Base-by-base conservation (phyloP, 1,140 invertebrate genomes). In the Ganaspis sp. region DNA sequence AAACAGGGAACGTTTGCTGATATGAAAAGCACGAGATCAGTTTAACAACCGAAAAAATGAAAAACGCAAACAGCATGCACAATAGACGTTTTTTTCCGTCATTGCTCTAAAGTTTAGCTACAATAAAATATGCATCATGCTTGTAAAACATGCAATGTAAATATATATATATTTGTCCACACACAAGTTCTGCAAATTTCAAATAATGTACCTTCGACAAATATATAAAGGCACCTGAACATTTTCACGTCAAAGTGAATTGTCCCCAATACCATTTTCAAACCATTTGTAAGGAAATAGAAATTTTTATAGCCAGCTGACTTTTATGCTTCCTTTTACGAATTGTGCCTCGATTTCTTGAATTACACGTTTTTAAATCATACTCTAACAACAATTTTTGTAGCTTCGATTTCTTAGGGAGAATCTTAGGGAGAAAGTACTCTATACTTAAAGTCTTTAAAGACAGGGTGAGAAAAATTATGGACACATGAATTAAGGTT, bases 1-100 rank as follows among this genome's bases (percentile, higher is more conserved):
- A 54, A 54, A 54, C 21, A 54, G 3, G 53, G 5, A 11, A 54
- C 19, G 21, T 8, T 54, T 54, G 9, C 53, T 23, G 21, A 19
- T 19, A 54, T 54, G 53, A 54, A 54, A 54, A 54, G 23, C 53
- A 23, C 53, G 6, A 19, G 49, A 21, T 9, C 19, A 26, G 2
- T 54, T 54, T 54, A 54, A 54, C 53, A 54, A 54, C 53, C 53
- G 53, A 23, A 54, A 54, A 23, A 54, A 54, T 54, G 53, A 54
- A 54, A 54, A 54, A 54, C 53, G 53, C 21, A 19, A 19, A 11
- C 53, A 9, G 21, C 19, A 11, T 54, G 21, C 17, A 19, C 53
- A 54, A 54, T 23, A 54, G 8, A 54, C 53, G 6, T 21, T 54
- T 54, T 54, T 23, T 54, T 23, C 1, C 23, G 4, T 23, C 19